A percentile compares a stretch with the other conserved stretches of the same genome.
Evolutionary conservation across 1,140 invertebrate genomes (phyloP).

Genomic region (Rhopalosiphum maidis): DNA sequence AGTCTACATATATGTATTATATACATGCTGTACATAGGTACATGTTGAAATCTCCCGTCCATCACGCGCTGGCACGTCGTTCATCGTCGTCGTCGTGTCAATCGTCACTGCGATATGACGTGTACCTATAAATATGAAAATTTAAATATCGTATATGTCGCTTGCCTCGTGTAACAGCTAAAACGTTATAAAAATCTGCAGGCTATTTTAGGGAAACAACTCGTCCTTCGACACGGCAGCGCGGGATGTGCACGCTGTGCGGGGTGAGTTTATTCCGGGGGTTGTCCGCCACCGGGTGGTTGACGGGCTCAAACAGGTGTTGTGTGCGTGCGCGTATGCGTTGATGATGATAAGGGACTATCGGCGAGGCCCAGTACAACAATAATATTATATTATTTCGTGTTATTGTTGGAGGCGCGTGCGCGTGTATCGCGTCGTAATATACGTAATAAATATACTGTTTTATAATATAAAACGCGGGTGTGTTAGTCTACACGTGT

Average conservation of each 20-base stretch:
- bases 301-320: slow-evolving; percentile 23
- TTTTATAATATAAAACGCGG: background rate
- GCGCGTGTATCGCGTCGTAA: background rate
- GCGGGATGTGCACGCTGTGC: background rate
- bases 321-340: background rate
- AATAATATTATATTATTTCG: background rate
- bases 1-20: no score
- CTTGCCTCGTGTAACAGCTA: background rate
- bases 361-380: background rate
- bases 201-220: slow-evolving; percentile 1
- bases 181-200: background rate
- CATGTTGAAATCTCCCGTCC: background rate
- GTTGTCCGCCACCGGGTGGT: slow-evolving; percentile 15
- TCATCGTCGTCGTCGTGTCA: background rate
- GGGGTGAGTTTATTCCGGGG: background rate
- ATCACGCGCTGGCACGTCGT: background rate
- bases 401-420: slow-evolving; percentile 19
- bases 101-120: background rate
- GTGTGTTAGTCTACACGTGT: background rate
- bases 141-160: background rate
- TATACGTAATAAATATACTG: background rate
- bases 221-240: background rate
- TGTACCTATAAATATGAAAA: background rate
- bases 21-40: no score
- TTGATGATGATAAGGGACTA: background rate